These are phyloP conservation scores for Ceratina japonica DNA, from an alignment of 1,140 invertebrate genomes.

Conservation along the genomic window DNA sequence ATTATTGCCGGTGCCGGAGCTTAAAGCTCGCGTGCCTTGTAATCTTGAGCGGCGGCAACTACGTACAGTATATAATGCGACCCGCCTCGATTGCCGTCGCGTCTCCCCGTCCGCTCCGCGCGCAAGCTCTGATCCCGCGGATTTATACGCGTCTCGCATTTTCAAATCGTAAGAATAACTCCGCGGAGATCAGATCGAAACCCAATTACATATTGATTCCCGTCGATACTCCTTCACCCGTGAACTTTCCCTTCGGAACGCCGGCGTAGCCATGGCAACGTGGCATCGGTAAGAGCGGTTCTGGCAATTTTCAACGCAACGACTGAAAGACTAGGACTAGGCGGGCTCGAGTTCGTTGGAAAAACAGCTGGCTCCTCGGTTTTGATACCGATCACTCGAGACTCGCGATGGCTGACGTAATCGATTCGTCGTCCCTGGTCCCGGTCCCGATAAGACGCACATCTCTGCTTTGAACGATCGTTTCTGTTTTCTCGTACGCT, in stretches of 20 bases:
- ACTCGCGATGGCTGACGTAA: constrained; percentile 12
- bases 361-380: too few relatives aligned
- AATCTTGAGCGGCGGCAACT: constrained; percentile 59
- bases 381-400: neutral
- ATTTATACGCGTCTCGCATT: neutral
- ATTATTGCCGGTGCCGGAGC: constrained; percentile 53
- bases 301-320: too few relatives aligned
- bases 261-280: too few relatives aligned
- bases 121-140: too few relatives aligned
- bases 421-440: constrained; percentile 25
- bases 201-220: too few relatives aligned
- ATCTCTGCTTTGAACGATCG: constrained; percentile 23
- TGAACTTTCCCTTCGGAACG: too few relatives aligned
- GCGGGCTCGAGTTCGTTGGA: too few relatives aligned
- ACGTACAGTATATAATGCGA: constrained; percentile 47
- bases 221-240: too few relatives aligned
- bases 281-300: too few relatives aligned
- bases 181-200: too few relatives aligned
- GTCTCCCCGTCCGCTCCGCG: neutral
- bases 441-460: constrained; percentile 25
- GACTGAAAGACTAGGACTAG: too few relatives aligned
- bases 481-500: constrained; percentile 7
- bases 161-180: too few relatives aligned
- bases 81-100: constrained; percentile 52
- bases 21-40: constrained; percentile 65